A percentile compares a stretch with the other conserved stretches of the same genome.
These are phyloP conservation scores for Drosophila tristis DNA, from an alignment of 1,140 invertebrate species.

Conservation along the genomic window DNA sequence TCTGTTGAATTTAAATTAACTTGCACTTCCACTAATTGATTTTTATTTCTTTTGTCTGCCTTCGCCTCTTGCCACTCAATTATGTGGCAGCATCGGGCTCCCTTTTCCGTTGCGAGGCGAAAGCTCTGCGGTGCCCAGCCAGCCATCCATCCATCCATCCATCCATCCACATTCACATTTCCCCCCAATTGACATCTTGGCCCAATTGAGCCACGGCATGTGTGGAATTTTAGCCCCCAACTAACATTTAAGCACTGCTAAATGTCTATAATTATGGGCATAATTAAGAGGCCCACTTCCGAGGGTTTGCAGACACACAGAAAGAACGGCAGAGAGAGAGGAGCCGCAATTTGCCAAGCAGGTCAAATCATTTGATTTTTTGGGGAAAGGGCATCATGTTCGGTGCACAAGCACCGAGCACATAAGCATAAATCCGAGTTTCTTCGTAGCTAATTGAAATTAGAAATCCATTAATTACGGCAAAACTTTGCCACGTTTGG, in stretches of 20 bases:
- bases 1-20: conserved; percentile 13
- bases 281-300: conserved; percentile 44
- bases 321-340: too few species aligned
- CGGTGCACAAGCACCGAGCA: background rate
- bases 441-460: conserved; percentile 15
- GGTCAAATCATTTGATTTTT: conserved; percentile 15
- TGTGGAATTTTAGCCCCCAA: conserved; percentile 39
- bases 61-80: conserved; percentile 30
- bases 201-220: conserved; percentile 11
- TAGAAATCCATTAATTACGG: conserved; percentile 33
- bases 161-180: background rate
- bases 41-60: conserved; percentile 25
- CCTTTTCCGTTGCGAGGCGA: conserved; percentile 12
- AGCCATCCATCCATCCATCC: too few species aligned
- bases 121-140: too few species aligned
- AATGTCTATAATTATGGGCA: conserved; percentile 42
- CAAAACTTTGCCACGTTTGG: conserved; percentile 8
- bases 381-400: conserved; percentile 12
- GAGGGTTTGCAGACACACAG: conserved; percentile 2
- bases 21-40: conserved; percentile 49
- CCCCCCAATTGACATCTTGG: conserved; percentile 41
- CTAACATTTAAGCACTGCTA: conserved; percentile 28
- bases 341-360: conserved; percentile 33
- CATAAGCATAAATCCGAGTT: background rate
- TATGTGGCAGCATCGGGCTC: conserved; percentile 1